Evolutionary conservation across 2,113 vertebrate genomes (phyloP).

Genomic region (Lycaon pictus): DNA sequence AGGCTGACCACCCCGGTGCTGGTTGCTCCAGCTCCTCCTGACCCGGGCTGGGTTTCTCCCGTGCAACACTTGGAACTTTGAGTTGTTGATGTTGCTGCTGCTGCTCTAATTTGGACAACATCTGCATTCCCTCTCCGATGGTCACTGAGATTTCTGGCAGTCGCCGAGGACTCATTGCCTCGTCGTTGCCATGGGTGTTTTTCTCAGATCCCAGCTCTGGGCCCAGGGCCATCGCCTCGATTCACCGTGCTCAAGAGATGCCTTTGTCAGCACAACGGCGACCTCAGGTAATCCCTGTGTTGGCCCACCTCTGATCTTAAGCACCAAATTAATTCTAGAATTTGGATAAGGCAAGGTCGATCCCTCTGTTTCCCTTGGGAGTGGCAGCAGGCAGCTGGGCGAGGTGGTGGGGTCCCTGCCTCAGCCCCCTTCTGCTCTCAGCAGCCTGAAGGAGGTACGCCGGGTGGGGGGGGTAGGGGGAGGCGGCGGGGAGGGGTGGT

Average conservation of each 20-base stretch:
- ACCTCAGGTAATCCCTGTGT: neutral
- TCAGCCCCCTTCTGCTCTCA: neutral
- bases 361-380: neutral
- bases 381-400: neutral
- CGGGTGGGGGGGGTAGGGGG: neutral
- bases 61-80: neutral
- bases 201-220: conserved; percentile 51
- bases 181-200: conserved; percentile 42
- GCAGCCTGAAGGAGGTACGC: neutral
- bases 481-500: rapidly evolving
- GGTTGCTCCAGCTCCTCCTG: neutral
- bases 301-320: neutral
- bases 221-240: neutral
- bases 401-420: rapidly evolving
- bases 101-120: conserved; percentile 23
- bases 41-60: neutral
- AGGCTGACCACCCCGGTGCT: neutral
- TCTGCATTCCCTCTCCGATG: neutral
- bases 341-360: neutral
- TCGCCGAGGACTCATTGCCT: neutral
- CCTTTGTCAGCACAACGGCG: conserved; percentile 34
- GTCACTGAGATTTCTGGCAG: conserved; percentile 41
- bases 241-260: neutral
- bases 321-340: neutral
- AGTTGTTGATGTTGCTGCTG: neutral